Evolutionary conservation across 2,113 vertebrate species (phyloP).

Genomic region (Meles meles): DNA sequence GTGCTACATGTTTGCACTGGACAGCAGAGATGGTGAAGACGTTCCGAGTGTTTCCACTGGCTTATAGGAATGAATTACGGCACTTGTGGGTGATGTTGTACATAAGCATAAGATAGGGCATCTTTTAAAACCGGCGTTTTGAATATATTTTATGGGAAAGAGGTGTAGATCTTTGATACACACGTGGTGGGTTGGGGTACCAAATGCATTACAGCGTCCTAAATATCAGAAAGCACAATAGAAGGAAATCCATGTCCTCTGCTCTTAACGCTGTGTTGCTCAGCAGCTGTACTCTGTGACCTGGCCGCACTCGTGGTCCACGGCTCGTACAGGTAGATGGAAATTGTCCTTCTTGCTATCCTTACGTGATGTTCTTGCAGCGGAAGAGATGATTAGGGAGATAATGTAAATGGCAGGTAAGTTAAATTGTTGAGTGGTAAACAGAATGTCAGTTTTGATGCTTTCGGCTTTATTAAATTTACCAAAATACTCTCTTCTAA

Average conservation of each 20-base stretch:
- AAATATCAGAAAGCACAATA: accelerated
- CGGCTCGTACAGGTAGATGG: too few relatives aligned
- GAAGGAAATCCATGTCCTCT: neutral
- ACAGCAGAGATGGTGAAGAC: too few relatives aligned
- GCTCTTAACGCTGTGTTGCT: accelerated
- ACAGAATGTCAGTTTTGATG: neutral
- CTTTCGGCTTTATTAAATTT: neutral
- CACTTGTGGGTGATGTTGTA: neutral
- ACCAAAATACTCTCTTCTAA: neutral
- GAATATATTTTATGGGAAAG: neutral
- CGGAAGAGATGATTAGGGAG: neutral
- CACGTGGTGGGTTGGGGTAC: too few relatives aligned
- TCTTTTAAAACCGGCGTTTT: neutral
- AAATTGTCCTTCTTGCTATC: accelerated
- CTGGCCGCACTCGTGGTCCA: accelerated
- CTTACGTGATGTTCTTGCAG: neutral
- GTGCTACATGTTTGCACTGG: neutral
- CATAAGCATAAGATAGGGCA: neutral
- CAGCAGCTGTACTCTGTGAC: accelerated
- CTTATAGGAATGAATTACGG: neutral
- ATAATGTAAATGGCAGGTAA: neutral
- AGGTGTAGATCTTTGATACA: neutral
- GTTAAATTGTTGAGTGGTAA: neutral
- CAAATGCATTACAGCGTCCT: too few relatives aligned
- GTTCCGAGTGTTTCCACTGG: neutral